Evolutionary conservation across 1,140 invertebrate species (phyloP).

Genomic region (Akabosia matsudoensis): DNA sequence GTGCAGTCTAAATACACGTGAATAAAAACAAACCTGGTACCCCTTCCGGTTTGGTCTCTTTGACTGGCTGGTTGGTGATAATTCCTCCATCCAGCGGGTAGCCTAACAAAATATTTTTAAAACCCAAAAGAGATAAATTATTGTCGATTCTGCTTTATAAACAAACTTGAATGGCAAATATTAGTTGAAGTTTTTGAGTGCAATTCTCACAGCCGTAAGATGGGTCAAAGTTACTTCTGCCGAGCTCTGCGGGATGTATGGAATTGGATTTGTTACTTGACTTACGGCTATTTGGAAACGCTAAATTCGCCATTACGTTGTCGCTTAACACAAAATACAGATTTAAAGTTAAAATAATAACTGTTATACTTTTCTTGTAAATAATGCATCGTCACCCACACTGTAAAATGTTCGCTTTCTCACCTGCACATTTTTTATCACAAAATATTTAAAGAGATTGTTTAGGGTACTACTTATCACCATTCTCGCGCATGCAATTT

Average conservation of each 20-base stretch:
- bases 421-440: too few species aligned
- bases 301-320: not conserved
- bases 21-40: conserved; percentile 27
- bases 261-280: conserved; percentile 15
- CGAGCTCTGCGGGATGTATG: not conserved
- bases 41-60: conserved; percentile 17
- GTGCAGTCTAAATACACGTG: too few species aligned
- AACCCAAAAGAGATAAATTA: not conserved
- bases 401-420: too few species aligned
- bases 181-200: not conserved
- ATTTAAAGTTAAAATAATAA: not conserved
- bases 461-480: too few species aligned
- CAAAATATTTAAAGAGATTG: too few species aligned
- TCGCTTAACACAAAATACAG: not conserved
- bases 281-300: not conserved
- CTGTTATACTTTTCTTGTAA: not conserved
- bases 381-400: not conserved
- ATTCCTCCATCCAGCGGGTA: conserved; percentile 18
- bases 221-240: not conserved
- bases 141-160: not conserved
- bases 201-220: not conserved
- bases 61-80: conserved; percentile 21
- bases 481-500: too few species aligned
- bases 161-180: not conserved
- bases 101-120: not conserved